Base-by-base conservation (phyloP, 1,140 invertebrate genomes). In the Pseudomyrmex flavicornis region DNA sequence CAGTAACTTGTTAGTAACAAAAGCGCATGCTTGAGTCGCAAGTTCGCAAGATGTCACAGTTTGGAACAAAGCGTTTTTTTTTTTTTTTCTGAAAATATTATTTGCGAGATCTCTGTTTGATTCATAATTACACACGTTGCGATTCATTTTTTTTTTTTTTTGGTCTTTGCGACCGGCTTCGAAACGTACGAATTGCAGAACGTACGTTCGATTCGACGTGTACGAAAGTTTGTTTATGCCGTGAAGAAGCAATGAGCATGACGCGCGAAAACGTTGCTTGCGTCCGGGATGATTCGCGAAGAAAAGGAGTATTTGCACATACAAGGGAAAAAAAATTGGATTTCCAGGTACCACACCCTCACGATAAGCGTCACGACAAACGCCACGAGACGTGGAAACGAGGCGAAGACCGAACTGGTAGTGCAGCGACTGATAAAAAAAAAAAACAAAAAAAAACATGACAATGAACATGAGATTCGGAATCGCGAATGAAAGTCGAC, bases 11-110 rank as follows among this genome's bases (percentile, higher is more conserved):
- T 84, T 17, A 80, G 22, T 73, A 82, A 80, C 75, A 85, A 48
- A 85, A 82, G 83, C 83, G 76, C 83, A 85, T 85, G 83, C 83
- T 85, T 65, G 66, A 56, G 50, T 73, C 68, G 58, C 61, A 82
- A 85, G 22, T 62, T 65, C 46, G 44, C 13, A 52, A 52, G 46
- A 13, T 35, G 35, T n/a, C 46, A 20, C 66, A 68, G 35, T 76
- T 22, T n/a, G 76, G 12, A 75, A 54, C 15, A 72, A 13, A 69
- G 35, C 74, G 61, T 3, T 12, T 48, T 72, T 46, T 1, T 17
- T 17, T 17, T 17, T 35, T 74, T 7, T 35, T 35, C 5, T 35
- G 5, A 1, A 35, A 35, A 35, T 35, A 5, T 35, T 35, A 35
- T 35, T 35, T 35, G 70, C 17, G 52, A 75, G 44, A 82, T 65